These are phyloP conservation scores for Leptobrachium leishanense DNA, from an alignment of 2,113 vertebrate genomes.

Conservation along the genomic window DNA sequence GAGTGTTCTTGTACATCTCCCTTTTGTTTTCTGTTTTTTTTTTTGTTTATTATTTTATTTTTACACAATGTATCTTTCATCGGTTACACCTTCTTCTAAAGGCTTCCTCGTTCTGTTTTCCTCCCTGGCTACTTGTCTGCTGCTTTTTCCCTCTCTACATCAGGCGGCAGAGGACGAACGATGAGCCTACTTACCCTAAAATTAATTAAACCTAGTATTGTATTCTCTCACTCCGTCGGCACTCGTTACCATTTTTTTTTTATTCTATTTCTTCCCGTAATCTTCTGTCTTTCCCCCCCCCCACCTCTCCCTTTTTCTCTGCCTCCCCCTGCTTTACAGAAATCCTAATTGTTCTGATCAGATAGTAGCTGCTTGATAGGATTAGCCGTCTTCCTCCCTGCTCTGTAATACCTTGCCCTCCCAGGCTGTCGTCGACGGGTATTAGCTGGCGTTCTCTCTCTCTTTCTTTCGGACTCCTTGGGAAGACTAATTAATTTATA, in stretches of 20 bases:
- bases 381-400: constrained; percentile 37
- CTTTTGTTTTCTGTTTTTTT: no score
- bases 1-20: no score
- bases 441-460: constrained; percentile 22
- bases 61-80: not conserved
- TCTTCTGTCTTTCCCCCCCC: not conserved
- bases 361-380: constrained; percentile 46
- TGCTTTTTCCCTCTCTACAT: not conserved
- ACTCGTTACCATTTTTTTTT: not conserved
- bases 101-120: not conserved
- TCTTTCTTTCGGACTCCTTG: constrained; percentile 25
- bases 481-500: constrained; percentile 49
- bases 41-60: no score
- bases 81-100: not conserved
- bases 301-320: not conserved
- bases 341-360: constrained; percentile 49
- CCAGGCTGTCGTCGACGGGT: constrained; percentile 38
- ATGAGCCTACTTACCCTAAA: not conserved
- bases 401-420: constrained; percentile 42
- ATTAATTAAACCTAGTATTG: no score
- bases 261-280: not conserved
- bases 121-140: not conserved
- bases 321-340: not conserved
- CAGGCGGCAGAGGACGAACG: not conserved
- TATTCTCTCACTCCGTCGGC: not conserved